Base-by-base conservation (phyloP, 2,888 invertebrate genomes). In the Synanthedon myopaeformis region DNA sequence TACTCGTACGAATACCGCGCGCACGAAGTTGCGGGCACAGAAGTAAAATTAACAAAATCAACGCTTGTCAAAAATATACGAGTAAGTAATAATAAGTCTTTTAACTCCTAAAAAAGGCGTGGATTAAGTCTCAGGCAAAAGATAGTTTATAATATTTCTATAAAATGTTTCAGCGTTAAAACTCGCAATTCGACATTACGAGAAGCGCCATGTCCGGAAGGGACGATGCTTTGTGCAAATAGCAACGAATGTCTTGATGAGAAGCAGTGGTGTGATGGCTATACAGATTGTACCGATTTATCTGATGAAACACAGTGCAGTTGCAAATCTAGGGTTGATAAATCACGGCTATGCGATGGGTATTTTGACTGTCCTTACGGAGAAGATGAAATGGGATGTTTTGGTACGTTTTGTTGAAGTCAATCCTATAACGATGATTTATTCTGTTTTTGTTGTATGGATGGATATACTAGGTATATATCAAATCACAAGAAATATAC, bases 301-400 rank as follows among this genome's bases (percentile, higher is more conserved):
- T 94, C 94, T 62, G 96, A 96, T 65, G 96, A 96, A 74, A 79
- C 83, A 0, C 81, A 82, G 11, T 96, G 96, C 65, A 88, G 90
- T 0, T 96, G 96, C 68, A 90, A 89, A 55, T 84, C 91, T n/a
- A 89, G 94, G 55, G 88, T 96, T 11, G 89, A 89, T 13, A 80
- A 82, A 51, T 81, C 89, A 3, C 89, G 93, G 59, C 72, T 92
- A 0, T 96, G 96, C 67, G 96, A 96, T 74, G 94, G 94, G 13
- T 94, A 93, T 66, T 90, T 91, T 51, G 96, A 96, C 68, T 96
- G 95, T 72, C 95, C 95, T 0, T 89, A 90, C 62, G 93, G 92
- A 17, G 94, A 94, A 81, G 95, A 95, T 66, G 95, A 96, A 82
- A 79, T 92, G 64, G 93, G 91, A 17, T 96, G 95, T 71, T 91